phyloP scores from a whole-genome alignment of 2,797 vertebrate species.

The Sarcoramphus papa region DNA sequence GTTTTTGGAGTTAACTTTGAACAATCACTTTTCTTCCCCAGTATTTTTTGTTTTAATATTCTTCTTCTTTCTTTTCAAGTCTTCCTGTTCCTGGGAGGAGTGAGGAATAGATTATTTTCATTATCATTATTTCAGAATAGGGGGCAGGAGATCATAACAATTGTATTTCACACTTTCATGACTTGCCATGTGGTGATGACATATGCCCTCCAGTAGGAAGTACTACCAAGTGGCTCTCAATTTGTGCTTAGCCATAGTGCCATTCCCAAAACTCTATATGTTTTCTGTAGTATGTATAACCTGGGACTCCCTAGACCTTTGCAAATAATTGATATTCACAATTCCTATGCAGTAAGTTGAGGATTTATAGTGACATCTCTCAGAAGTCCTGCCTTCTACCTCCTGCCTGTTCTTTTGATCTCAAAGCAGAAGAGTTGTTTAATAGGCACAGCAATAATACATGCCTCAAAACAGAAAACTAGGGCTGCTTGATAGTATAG shows the following conservation, averaged over 20 bases:
- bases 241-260: not conserved
- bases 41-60: not conserved
- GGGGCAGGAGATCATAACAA: not conserved
- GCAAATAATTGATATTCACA: not conserved
- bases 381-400: not conserved
- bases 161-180: constrained; percentile 7
- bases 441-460: not conserved
- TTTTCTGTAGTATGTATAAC: not conserved
- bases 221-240: not conserved
- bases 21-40: not conserved
- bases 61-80: not conserved
- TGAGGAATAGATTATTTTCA: not conserved
- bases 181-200: not conserved
- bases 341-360: not conserved
- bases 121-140: not conserved
- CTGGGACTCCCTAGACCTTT: not conserved
- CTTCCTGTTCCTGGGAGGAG: not conserved
- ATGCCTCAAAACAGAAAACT: not conserved
- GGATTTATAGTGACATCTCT: not conserved
- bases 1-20: not conserved
- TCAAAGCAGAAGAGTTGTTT: not conserved
- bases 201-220: not conserved
- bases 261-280: not conserved
- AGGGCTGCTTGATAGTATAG: not conserved
- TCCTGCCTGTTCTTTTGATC: not conserved